Percentiles rank a stretch among this genome's conserved stretches.
Conservation (phyloP, 1,140 invertebrate genomes). For the Diprion similis region DNA sequence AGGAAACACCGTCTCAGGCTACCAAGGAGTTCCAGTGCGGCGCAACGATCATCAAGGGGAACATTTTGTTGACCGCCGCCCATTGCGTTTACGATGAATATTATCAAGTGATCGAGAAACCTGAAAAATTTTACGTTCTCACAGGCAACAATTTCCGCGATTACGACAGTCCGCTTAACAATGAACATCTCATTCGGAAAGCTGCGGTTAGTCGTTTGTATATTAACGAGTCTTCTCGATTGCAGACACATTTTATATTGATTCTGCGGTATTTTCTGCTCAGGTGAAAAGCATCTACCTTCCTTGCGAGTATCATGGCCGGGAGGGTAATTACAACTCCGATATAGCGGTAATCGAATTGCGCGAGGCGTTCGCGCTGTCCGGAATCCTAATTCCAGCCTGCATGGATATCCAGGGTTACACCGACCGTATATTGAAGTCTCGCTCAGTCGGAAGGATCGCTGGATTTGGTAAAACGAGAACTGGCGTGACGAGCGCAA, state of each 20-base stretch:
- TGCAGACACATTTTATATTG: too few species aligned
- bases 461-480: slow-evolving; percentile 55
- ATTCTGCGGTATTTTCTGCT: slow-evolving; percentile 13
- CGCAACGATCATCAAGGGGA: slow-evolving; percentile 48
- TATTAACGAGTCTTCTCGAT: too few species aligned
- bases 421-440: slow-evolving; percentile 33
- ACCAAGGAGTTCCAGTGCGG: slow-evolving; percentile 51
- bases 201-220: slow-evolving; percentile 32
- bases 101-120: slow-evolving; percentile 19
- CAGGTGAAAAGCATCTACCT: slow-evolving; percentile 52
- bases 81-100: slow-evolving; percentile 54
- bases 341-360: slow-evolving; percentile 55
- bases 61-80: slow-evolving; percentile 54
- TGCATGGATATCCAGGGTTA: slow-evolving; percentile 45
- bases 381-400: slow-evolving; percentile 42
- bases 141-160: slow-evolving; percentile 52
- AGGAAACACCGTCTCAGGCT: not conserved
- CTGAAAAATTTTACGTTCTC: slow-evolving; percentile 37
- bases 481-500: slow-evolving; percentile 36
- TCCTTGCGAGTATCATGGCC: slow-evolving; percentile 46
- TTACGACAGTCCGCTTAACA: slow-evolving; percentile 41
- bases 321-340: slow-evolving; percentile 43
- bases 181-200: slow-evolving; percentile 37
- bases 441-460: slow-evolving; percentile 47
- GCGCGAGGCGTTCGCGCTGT: slow-evolving; percentile 41